Evolutionary conservation across 1,140 invertebrate genomes (phyloP), one percentile per base, ranked within the genome.

Genomic region (Hydropsyche tenuis): DNA sequence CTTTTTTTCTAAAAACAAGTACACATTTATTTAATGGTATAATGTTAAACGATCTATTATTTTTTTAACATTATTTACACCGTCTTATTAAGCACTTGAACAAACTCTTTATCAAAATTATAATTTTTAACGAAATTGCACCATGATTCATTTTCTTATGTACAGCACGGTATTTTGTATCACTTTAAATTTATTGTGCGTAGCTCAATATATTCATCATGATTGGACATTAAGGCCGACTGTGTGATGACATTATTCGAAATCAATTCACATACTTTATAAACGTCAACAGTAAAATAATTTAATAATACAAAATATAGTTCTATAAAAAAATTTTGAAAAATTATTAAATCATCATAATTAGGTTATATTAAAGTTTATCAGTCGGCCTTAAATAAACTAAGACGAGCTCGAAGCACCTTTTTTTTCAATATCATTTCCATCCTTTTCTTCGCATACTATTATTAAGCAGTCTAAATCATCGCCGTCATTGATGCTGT

Each of bases 401-500:
- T 77, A 77, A 77, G 72, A 77, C 14, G 22, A 25, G 42, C 42
- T 48, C 18, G 22, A 3, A 14, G 23, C 42, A 46, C 37, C 65
- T 23, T 68, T 53, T 18, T 70, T 75, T 45, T 69, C 73, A 51
- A 30, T 56, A 11, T 75, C 70, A 23, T 46, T 73, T 30, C 60
- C 71, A 16, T 75, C 71, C 60, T 75, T 75, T 27, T 77, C 73
- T 63, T 77, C 76, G 62, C 48, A 73, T 27, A 77, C 71, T 60
- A 73, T 45, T 65, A 77, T 77, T 60, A 77, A 69, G 66, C 76
- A 77, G 48, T 74, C 76, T 46, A 77, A 71, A 53, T 77, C 76
- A 27, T 77, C 76, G n/a, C 69, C 73, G 48, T 77, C 76, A 20
- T 77, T 77, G 16, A 77, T 77, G 68, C 76, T 77, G 71, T 75